These are phyloP conservation scores for Incurvaria masculella DNA, from an alignment of 2,888 invertebrate species.

Conservation along the genomic window DNA sequence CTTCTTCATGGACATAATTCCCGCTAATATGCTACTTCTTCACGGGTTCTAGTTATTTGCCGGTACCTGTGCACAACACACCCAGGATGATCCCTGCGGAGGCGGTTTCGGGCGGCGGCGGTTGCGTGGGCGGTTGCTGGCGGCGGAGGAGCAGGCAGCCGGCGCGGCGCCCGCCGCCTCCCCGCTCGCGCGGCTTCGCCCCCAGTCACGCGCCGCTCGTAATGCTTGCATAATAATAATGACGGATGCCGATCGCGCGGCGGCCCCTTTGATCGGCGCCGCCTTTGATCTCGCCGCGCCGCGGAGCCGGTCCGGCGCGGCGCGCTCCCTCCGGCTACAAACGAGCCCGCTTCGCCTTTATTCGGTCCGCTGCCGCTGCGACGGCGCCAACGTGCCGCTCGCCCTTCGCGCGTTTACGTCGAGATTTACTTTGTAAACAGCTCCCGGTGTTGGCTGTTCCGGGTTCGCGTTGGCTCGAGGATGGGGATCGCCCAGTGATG, in stretches of 20 bases:
- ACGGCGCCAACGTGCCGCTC: conserved; percentile 19
- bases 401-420: conserved; percentile 53
- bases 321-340: conserved; percentile 45
- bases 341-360: conserved; percentile 53
- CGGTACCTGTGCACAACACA: no score
- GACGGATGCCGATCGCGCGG: conserved; percentile 58
- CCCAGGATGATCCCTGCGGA: no score
- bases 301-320: conserved; percentile 46
- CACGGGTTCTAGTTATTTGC: no score
- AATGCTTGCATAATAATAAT: conserved; percentile 59
- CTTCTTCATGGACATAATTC: no score
- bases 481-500: conserved; percentile 19
- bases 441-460: conserved; percentile 43
- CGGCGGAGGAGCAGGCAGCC: conserved; percentile 15
- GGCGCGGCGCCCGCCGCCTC: conserved; percentile 13
- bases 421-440: conserved; percentile 55
- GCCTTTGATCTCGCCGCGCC: conserved; percentile 54
- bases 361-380: conserved; percentile 49
- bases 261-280: conserved; percentile 53
- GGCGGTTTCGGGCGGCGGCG: no score
- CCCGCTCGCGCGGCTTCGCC: no score
- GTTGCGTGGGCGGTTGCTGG: not conserved
- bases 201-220: conserved; percentile 54
- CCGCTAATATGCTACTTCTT: no score
- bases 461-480: conserved; percentile 28